These are phyloP conservation scores for Sapajus apella DNA, from an alignment of 2,113 vertebrate genomes.

Conservation along the genomic window DNA sequence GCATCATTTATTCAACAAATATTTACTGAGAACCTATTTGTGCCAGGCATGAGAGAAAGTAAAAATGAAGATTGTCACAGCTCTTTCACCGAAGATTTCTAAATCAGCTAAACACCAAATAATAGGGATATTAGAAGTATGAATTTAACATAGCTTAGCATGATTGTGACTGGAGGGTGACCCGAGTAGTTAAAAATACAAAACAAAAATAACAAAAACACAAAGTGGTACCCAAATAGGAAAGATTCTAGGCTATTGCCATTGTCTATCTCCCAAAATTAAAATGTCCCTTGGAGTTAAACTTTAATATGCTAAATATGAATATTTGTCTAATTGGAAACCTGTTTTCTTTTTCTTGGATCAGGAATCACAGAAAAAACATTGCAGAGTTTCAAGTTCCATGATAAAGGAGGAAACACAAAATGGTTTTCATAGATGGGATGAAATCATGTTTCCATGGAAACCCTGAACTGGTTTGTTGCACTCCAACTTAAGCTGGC, in stretches of 20 bases:
- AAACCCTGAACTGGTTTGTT: constrained; percentile 63
- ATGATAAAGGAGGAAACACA: constrained; percentile 83
- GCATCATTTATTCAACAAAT: neutral
- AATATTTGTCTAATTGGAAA: constrained; percentile 70
- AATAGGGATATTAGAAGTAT: constrained; percentile 8
- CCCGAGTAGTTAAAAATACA: constrained; percentile 27
- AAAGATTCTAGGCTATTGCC: neutral
- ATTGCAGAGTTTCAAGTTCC: constrained; percentile 75
- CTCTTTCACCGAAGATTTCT: neutral
- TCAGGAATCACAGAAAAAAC: constrained; percentile 60
- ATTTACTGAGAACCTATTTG: neutral
- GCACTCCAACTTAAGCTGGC: constrained; percentile 63
- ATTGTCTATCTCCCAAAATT: constrained; percentile 40
- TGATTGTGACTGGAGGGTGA: neutral
- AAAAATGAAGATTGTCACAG: neutral
- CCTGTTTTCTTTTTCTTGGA: constrained; percentile 79
- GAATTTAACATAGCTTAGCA: constrained; percentile 47
- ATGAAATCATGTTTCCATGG: constrained; percentile 83
- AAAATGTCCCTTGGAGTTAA: constrained; percentile 37
- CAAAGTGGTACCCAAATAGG: neutral
- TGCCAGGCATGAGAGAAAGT: neutral
- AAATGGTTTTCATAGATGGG: constrained; percentile 58
- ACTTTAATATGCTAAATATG: constrained; percentile 40
- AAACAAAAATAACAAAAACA: constrained; percentile 40
- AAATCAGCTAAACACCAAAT: constrained; percentile 10